Evolutionary conservation across 2,888 invertebrate species (phyloP), one percentile per base, ranked within the genome.

Genomic region (Cepaea hortensis): DNA sequence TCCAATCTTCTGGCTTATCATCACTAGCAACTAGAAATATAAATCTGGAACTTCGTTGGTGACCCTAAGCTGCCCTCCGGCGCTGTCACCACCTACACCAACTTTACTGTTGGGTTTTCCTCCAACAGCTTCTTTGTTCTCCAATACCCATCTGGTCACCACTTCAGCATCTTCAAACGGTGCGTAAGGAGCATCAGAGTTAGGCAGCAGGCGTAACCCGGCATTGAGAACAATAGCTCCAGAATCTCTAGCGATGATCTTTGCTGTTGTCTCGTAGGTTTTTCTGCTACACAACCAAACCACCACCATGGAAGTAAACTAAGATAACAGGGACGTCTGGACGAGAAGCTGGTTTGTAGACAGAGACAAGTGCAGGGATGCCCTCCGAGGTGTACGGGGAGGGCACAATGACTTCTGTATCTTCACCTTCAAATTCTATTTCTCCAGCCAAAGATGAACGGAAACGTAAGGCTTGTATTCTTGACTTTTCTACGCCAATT

Each of bases 101-200:
- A 35, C 35, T 35, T 35, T 35, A 35, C 35, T 35, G 35, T 35
- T 35, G 35, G 35, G 35, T 1, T 35, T 35, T 35, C 35, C 35
- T 35, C 35, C 35, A 35, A 35, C 35, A 86, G 23, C 65, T 50
- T 75, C 82, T 73, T 87, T 89, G 68, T 89, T 87, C 46, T 46
- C 81, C 81, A 88, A 68, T 13, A 89, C 84, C 89, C 89, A 89
- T 46, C 77, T 75, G 9, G 84, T 65, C 9, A 83, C 88, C 35
- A 35, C 35, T 35, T 35, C 35, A 35, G 35, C 35, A 35, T 35
- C 35, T 35, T 35, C 35, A 35, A 23, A 61, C 61, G 86, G 18
- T 77, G n/a, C 87, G 35, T 82, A 83, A 1, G 87, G 87, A 20
- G 76, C 75, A 11, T 85, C 80, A 6, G 85, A 62, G 65, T 87